Base-by-base conservation (phyloP, 1,140 invertebrate genomes). In the Pristionchus pacificus region DNA sequence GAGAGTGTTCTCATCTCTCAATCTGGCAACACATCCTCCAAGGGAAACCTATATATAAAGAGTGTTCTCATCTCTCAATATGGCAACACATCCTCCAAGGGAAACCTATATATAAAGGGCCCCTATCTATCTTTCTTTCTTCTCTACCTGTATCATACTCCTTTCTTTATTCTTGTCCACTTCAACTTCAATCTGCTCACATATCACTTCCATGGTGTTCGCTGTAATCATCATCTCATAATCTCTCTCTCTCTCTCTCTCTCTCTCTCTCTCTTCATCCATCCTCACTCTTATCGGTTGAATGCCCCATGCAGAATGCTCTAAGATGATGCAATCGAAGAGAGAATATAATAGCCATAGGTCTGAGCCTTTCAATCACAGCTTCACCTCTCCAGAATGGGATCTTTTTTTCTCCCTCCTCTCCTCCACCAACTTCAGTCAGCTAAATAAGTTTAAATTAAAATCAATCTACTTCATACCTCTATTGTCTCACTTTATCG, bases 251-350 rank as follows among this genome's bases (percentile, higher is more conserved):
- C 6, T 49, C 38, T 19, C 38, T 49, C 38, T 19, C 6, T 49
- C 19, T 10, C 38, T 19, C 6, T 49, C 6, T 49, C 38, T 19
- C 38, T 49, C 38, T 49, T 49, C 38, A 6, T 19, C 19, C 19
- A 6, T 19, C 6, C 38, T 49, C 38, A 49, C 38, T 19, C 19
- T 19, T 19, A 10, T 49, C 38, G 19, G 38, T 49, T 49, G 38
- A 6, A 63, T 76, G 69, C n/a, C 64, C 14, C 1, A 75, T 60
- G 28, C 80, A 79, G 76, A 87, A 85, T 29, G 77, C 86, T 57
- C 85, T 85, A 33, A 87, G 83, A 68, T 87, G 85, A 70, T 86
- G 84, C 24, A 87, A 71, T 15, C 83, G 82, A 6, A 87, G 74
- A 25, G 80, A 80, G 14, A 87, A 79, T 60, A 84, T 85, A 6